Base-by-base conservation (phyloP, 2,113 vertebrate species). In the Orycteropus afer region DNA sequence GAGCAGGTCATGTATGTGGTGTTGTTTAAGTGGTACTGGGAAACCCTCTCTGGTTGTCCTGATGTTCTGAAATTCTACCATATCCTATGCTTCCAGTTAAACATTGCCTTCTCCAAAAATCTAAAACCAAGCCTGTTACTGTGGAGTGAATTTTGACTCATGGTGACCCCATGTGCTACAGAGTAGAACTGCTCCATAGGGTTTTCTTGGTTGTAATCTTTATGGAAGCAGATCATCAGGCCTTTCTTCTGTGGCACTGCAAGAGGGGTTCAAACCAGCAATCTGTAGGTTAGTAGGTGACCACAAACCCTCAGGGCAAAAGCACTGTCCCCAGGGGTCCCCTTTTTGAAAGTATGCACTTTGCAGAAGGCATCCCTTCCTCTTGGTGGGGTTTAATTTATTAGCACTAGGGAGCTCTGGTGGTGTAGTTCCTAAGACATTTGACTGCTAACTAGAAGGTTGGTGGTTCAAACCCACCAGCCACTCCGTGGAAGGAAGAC, bases 21-120 rank as follows among this genome's bases (percentile, higher is more conserved):
- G 49, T 53, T 5, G 6, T 94, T 78, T 55, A 23, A 59, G 25
- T 55, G 61, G 13, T 69, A 47, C 40, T n/a, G 42, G 83, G 67
- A 89, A 89, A 49, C 10, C 15, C 53, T 71, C 29, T 89, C n/a
- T 37, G 9, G 4, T 14, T 90, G 53, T 25, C 63, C 17, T 49
- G 37, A 42, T 67, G 51, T 65, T 87, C 90, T 81, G 69, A 94
- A 84, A 95, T 74, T 85, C 27, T 78, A 61, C 73, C 20, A 12
- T 49, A 84, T 84, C n/a, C 14, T 18, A 42, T 15, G 29, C 42
- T 89, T 94, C 91, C 45, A n/a, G 45, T 73, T 94, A 91, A 57
- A 86, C 20, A 47, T 3, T 76, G 45, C 22, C 67, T 15, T 91
- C 27, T 74, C 42, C 45, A 93, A 29, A 69, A 37, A 37, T n/a